Conservation (phyloP, 1,140 invertebrate species). For the Musca vetustissima region DNA sequence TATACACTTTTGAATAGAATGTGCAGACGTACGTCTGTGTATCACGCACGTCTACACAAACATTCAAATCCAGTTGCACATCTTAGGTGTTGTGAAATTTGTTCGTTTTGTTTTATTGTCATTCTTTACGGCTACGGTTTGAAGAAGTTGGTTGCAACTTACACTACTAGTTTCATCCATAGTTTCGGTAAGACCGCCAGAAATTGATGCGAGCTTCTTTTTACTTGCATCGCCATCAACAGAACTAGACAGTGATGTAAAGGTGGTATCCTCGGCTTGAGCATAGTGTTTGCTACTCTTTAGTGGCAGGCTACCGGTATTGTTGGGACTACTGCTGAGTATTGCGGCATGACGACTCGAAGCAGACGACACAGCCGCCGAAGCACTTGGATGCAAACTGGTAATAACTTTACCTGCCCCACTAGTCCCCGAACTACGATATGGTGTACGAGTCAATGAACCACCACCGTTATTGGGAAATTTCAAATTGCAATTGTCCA, state of each 20-base stretch:
- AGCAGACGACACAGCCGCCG: constrained; percentile 28
- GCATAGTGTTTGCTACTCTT: constrained; percentile 22
- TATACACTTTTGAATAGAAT: too few relatives aligned
- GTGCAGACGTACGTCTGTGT: too few relatives aligned
- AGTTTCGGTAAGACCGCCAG: constrained; percentile 4
- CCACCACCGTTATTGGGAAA: constrained; percentile 41
- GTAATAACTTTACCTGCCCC: constrained; percentile 21
- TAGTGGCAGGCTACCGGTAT: constrained; percentile 23
- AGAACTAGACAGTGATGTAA: constrained; percentile 11
- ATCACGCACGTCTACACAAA: too few relatives aligned
- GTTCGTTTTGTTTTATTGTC: too few relatives aligned
- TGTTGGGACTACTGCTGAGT: constrained; percentile 21
- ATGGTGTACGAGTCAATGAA: constrained; percentile 43
- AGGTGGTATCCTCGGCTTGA: constrained; percentile 8
- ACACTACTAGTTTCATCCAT: constrained; percentile 22
- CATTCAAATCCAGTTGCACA: too few relatives aligned
- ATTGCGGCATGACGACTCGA: not conserved
- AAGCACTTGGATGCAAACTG: constrained; percentile 19
- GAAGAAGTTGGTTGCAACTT: constrained; percentile 25
- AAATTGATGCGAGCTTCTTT: constrained; percentile 14
- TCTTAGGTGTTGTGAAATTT: too few relatives aligned
- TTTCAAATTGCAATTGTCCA: constrained; percentile 30
- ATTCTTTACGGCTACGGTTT: not conserved
- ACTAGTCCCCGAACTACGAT: constrained; percentile 28
- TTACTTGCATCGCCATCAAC: constrained; percentile 24